Conservation (phyloP, 1,140 invertebrate species). For the Oryctes rhinoceros region DNA sequence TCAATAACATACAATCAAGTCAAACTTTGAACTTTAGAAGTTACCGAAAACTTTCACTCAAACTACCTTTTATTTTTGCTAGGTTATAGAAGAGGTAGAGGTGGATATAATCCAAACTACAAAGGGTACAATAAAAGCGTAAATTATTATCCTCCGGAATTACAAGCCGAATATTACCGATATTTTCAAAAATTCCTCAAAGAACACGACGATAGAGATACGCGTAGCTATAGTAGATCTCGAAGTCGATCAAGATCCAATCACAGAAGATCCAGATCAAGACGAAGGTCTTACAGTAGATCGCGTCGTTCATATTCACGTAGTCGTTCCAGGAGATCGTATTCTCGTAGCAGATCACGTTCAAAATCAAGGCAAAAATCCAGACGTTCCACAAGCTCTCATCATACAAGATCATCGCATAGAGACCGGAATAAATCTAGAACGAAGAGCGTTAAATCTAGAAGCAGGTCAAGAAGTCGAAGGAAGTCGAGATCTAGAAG, state of each 20-base stretch:
- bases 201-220: conserved; percentile 59
- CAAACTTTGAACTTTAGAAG: too few relatives aligned
- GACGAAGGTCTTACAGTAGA: conserved; percentile 52
- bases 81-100: conserved; percentile 33
- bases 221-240: conserved; percentile 45
- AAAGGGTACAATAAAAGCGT: conserved; percentile 39
- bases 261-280: conserved; percentile 41
- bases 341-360: conserved; percentile 38
- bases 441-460: conserved; percentile 51
- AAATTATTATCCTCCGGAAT: conserved; percentile 50
- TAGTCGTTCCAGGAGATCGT: background rate
- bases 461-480: conserved; percentile 9
- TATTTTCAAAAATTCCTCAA: conserved; percentile 64
- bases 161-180: conserved; percentile 58
- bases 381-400: conserved; percentile 54
- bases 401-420: conserved; percentile 61
- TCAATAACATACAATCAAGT: too few relatives aligned
- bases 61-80: background rate
- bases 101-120: conserved; percentile 39
- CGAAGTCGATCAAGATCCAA: conserved; percentile 54
- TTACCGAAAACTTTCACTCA: too few relatives aligned
- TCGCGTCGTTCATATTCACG: conserved; percentile 1
- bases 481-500: conserved; percentile 55
- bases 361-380: conserved; percentile 44
- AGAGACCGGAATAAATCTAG: conserved; percentile 47